phyloP scores from a whole-genome alignment of 1,140 invertebrate genomes.

The Linepithema humile region DNA sequence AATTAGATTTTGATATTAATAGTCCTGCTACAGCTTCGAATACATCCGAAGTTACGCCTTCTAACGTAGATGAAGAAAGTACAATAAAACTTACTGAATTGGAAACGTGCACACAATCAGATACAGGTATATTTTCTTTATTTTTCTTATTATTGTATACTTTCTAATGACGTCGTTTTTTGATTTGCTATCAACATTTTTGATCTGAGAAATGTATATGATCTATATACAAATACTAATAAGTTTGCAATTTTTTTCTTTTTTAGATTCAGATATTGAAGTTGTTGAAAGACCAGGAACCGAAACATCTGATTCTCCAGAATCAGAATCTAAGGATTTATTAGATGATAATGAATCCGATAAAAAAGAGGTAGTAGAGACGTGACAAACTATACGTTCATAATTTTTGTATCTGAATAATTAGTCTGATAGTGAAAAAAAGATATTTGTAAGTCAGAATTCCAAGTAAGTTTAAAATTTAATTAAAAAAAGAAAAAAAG shows the following conservation, averaged over 20 bases:
- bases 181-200: background rate
- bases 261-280: constrained; percentile 80
- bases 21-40: background rate
- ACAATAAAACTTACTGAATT: background rate
- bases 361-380: constrained; percentile 17
- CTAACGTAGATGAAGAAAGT: background rate
- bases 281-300: constrained; percentile 76
- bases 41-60: background rate
- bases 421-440: background rate
- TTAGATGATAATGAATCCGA: constrained; percentile 30
- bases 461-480: constrained; percentile 25
- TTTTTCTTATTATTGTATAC: background rate
- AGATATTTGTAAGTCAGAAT: constrained; percentile 31
- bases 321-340: constrained; percentile 50
- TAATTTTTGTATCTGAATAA: constrained; percentile 14
- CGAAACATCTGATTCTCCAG: constrained; percentile 53
- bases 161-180: background rate
- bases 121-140: constrained; percentile 65
- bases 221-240: background rate
- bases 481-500: constrained; percentile 6
- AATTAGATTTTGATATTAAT: constrained; percentile 75
- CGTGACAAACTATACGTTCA: background rate
- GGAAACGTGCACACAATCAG: constrained; percentile 57
- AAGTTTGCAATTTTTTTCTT: background rate
- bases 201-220: background rate